Conservation (phyloP, 2,888 invertebrate genomes). For the Xylocampa areola region DNA sequence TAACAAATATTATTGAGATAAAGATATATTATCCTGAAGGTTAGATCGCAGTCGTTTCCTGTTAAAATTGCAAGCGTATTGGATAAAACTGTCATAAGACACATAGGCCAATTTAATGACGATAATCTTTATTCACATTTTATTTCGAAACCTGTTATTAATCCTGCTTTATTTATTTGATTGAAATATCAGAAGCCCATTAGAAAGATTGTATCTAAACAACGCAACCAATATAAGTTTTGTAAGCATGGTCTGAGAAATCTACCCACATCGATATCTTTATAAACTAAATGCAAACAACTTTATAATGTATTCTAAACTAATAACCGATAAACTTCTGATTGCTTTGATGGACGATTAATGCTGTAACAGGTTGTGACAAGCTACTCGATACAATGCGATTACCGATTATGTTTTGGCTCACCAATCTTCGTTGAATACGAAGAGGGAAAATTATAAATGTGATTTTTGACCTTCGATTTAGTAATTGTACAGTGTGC, state of each 20-base stretch:
- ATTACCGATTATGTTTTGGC: slow-evolving; percentile 18
- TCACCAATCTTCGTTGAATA: slow-evolving; percentile 12
- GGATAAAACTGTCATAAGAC: too few relatives aligned
- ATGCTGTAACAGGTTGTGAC: slow-evolving; percentile 29
- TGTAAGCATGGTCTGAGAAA: slow-evolving; percentile 29
- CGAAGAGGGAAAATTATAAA: slow-evolving; percentile 4
- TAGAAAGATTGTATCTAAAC: slow-evolving; percentile 39
- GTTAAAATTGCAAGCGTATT: too few relatives aligned
- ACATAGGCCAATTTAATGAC: too few relatives aligned
- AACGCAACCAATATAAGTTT: slow-evolving; percentile 26
- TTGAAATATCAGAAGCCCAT: slow-evolving; percentile 37
- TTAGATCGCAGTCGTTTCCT: too few relatives aligned
- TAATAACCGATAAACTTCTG: slow-evolving; percentile 43
- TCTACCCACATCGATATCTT: slow-evolving; percentile 31
- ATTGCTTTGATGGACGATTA: slow-evolving; percentile 42
- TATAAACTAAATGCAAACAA: slow-evolving; percentile 40
- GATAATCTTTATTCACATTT: slow-evolving; percentile 10
- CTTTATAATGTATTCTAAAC: slow-evolving; percentile 48
- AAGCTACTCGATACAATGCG: slow-evolving; percentile 32
- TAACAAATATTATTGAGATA: too few relatives aligned
- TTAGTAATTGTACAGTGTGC: too few relatives aligned
- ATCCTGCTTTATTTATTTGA: slow-evolving; percentile 9
- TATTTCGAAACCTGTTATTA: slow-evolving; percentile 14
- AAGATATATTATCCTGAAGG: too few relatives aligned
- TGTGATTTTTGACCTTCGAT: slow-evolving; percentile 13